Percentiles rank a stretch among this genome's conserved stretches.
phyloP scores from a whole-genome alignment of 2,888 invertebrate species.

The Lasius fuliginosus region DNA sequence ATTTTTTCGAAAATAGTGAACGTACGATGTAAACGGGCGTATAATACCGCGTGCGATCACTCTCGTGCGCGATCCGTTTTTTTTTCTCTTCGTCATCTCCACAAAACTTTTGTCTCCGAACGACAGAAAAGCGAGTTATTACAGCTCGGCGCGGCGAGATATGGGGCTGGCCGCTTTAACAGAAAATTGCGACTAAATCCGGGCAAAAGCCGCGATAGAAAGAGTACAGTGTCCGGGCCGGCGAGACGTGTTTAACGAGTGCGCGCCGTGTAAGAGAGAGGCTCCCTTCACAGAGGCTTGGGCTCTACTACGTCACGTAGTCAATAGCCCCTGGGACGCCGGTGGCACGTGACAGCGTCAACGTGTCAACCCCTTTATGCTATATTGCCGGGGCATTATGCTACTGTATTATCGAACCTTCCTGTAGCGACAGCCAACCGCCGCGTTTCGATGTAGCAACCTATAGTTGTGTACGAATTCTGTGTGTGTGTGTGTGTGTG shows the following conservation, averaged over 20 bases:
- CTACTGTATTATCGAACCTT: constrained; percentile 74
- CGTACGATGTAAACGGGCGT: neutral
- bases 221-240: constrained; percentile 11
- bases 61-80: neutral
- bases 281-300: constrained; percentile 59
- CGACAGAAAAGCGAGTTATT: constrained; percentile 51
- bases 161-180: constrained; percentile 34
- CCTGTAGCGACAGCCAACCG: constrained; percentile 65
- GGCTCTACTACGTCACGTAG: constrained; percentile 70
- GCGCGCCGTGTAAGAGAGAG: constrained; percentile 59
- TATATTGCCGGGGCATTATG: constrained; percentile 76
- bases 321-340: constrained; percentile 75
- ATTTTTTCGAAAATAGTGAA: neutral
- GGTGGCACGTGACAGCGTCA: constrained; percentile 77
- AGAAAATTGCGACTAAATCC: constrained; percentile 54
- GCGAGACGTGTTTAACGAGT: constrained; percentile 68
- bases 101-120: constrained; percentile 18
- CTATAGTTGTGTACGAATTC: constrained; percentile 34
- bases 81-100: neutral
- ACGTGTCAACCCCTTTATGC: constrained; percentile 78
- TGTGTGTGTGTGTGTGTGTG: neutral
- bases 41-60: neutral
- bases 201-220: constrained; percentile 31
- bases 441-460: constrained; percentile 61
- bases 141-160: constrained; percentile 36